Evolutionary conservation across 2,888 invertebrate species (phyloP).

Genomic region (Platypus cylindrus): DNA sequence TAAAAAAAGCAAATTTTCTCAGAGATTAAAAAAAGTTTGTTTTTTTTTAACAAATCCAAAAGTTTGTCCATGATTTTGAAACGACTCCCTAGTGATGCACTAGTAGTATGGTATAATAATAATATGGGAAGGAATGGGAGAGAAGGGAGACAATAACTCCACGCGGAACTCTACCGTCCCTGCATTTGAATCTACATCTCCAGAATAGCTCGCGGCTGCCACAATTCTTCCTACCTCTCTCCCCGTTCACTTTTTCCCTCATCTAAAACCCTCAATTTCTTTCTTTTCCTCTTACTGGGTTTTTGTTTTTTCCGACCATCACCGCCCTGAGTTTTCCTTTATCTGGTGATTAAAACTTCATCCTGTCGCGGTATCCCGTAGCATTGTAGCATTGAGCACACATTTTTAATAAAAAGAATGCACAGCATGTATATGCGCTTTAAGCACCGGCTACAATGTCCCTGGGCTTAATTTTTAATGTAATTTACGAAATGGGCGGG

Average conservation of each 20-base stretch:
- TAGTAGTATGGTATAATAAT: too few species aligned
- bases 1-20: too few species aligned
- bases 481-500: constrained; percentile 29
- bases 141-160: constrained; percentile 12
- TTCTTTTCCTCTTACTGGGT: too few species aligned
- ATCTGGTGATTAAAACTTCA: constrained; percentile 39
- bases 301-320: constrained; percentile 34
- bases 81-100: constrained; percentile 15
- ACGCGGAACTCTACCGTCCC: constrained; percentile 10
- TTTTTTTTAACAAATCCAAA: too few species aligned
- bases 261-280: too few species aligned
- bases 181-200: constrained; percentile 16
- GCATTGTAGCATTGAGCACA: constrained; percentile 31
- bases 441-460: constrained; percentile 25
- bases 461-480: constrained; percentile 31
- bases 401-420: constrained; percentile 34
- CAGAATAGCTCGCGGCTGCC: constrained; percentile 28
- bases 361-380: constrained; percentile 36
- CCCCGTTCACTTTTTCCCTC: too few species aligned
- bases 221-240: constrained; percentile 17
- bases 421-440: too few species aligned
- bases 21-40: too few species aligned
- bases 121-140: too few species aligned
- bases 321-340: constrained; percentile 36
- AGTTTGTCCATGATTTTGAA: constrained; percentile 10